Conservation (phyloP, 64 coral and sea anemone species). For the Stylophora pistillata region DNA sequence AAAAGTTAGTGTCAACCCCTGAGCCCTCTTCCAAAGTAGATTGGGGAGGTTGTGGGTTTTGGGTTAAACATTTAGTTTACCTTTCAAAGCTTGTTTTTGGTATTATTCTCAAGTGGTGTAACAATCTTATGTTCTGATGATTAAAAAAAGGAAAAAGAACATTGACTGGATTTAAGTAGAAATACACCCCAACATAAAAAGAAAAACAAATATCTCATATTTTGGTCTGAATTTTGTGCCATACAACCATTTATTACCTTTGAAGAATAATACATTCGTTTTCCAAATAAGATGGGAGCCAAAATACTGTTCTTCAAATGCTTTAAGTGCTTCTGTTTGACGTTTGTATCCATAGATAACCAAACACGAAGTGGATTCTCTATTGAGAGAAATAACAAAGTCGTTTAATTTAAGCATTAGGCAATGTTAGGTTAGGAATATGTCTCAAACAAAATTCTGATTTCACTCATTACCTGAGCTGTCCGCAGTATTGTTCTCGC, state of each 20-base stretch:
- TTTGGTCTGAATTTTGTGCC: neutral
- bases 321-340: neutral
- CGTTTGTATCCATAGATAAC: conserved; percentile 3
- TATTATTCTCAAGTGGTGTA: neutral
- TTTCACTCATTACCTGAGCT: neutral
- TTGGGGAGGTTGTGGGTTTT: too few species aligned
- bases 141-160: neutral
- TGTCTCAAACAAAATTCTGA: too few species aligned
- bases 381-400: neutral
- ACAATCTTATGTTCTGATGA: neutral
- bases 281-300: conserved; percentile 27
- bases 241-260: neutral
- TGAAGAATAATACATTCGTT: conserved; percentile 36
- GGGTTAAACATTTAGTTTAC: neutral
- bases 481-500: neutral
- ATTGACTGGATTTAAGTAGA: neutral
- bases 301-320: conserved; percentile 32
- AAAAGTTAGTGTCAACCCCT: too few species aligned
- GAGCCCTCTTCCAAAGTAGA: too few species aligned
- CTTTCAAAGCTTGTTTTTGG: neutral
- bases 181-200: neutral
- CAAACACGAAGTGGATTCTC: conserved; percentile 19
- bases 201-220: too few species aligned
- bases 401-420: too few species aligned
- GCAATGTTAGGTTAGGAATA: too few species aligned